A percentile compares a stretch with the other conserved stretches of the same genome.
These are phyloP conservation scores for Serripes groenlandicus DNA, from an alignment of 2,888 invertebrate species.

Conservation along the genomic window DNA sequence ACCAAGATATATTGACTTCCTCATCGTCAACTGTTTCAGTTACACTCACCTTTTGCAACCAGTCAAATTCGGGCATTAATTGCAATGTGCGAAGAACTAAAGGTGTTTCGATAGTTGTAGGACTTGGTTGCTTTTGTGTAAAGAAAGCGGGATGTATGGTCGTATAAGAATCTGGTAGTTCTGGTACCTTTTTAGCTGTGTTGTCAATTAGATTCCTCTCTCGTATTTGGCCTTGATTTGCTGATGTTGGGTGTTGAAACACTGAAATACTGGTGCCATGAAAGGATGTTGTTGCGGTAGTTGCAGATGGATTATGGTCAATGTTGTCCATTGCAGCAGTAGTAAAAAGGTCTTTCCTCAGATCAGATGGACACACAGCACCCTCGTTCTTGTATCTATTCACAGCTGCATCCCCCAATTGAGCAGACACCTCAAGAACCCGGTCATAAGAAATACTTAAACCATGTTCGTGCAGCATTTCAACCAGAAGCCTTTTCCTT, in stretches of 20 bases:
- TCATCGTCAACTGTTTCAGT: too few relatives aligned
- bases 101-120: too few relatives aligned
- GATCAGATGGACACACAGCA: conserved; percentile 12
- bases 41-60: too few relatives aligned
- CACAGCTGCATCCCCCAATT: background rate
- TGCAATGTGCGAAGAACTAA: too few relatives aligned
- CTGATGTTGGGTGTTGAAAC: conserved; percentile 18
- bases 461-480: conserved; percentile 53
- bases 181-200: too few relatives aligned
- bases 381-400: background rate
- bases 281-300: conserved; percentile 8
- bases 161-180: too few relatives aligned
- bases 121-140: too few relatives aligned
- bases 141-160: too few relatives aligned
- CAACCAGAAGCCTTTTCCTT: conserved; percentile 59
- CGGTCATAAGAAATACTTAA: conserved; percentile 57
- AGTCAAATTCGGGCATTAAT: too few relatives aligned
- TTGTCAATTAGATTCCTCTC: too few relatives aligned
- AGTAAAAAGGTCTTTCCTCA: background rate
- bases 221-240: too few relatives aligned
- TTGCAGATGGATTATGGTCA: conserved; percentile 20
- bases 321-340: conserved; percentile 23
- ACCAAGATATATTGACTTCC: too few relatives aligned
- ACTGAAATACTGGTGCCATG: conserved; percentile 24
- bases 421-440: conserved; percentile 2